Conservation (phyloP, 2,888 invertebrate genomes). For the Diaperis boleti region DNA sequence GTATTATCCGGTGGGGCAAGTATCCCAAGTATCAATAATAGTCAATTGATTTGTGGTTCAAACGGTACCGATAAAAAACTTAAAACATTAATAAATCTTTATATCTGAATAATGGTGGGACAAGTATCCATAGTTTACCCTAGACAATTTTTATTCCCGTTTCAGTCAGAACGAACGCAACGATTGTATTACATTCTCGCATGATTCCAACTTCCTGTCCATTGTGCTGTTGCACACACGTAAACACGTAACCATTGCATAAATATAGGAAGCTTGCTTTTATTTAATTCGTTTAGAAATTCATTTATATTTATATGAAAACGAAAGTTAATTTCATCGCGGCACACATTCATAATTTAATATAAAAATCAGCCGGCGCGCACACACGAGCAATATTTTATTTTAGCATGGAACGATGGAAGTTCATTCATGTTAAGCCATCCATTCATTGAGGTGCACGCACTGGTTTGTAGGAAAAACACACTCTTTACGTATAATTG, state of each 20-base stretch:
- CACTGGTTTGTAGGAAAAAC: no score
- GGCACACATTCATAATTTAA: background rate
- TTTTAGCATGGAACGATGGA: background rate
- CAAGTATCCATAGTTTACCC: no score
- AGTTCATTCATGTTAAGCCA: background rate
- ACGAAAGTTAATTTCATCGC: conserved; percentile 25
- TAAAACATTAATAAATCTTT: no score
- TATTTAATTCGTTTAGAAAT: conserved; percentile 54
- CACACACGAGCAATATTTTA: background rate
- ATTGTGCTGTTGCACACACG: conserved; percentile 30
- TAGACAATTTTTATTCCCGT: background rate
- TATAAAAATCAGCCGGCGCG: no score
- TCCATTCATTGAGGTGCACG: background rate
- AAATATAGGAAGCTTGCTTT: conserved; percentile 57
- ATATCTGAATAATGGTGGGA: no score
- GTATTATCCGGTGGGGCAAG: no score
- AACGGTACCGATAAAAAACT: no score
- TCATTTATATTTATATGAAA: conserved; percentile 40
- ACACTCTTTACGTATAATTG: conserved; percentile 1
- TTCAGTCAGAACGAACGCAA: background rate
- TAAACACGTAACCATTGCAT: conserved; percentile 57
- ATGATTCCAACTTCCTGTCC: conserved; percentile 33
- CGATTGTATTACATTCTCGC: conserved; percentile 27
- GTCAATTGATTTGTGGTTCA: no score
- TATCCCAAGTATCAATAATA: no score